Evolutionary conservation across 1,140 invertebrate species (phyloP), one percentile per base, ranked within the genome.

Genomic region (Nilaparvata lugens): DNA sequence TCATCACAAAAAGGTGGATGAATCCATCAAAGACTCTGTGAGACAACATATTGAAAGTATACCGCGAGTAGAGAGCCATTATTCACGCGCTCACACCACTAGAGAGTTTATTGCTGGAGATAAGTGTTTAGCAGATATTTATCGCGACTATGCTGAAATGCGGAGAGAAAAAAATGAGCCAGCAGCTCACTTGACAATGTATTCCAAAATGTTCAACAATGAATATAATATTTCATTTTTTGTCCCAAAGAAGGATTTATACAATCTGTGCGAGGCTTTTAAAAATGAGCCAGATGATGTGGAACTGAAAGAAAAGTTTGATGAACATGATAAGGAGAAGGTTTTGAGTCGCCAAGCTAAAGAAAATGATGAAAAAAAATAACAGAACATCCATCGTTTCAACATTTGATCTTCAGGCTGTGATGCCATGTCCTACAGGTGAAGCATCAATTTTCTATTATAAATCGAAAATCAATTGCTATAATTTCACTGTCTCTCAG

Each of bases 401-500:
- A 23, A 52, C 45, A 19, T 60, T 31, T 38, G 58, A 60, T 35
- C 35, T 60, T 25, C 58, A 60, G 23, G 58, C 58, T 14, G 45
- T 51, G n/a, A 52, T 60, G 23, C 58, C 58, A 24, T 16, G 28
- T 18, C 58, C 58, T 23, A 53, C 35, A 52, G 58, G 58, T 28
- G 56, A 69, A 23, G 60, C 61, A 24, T 66, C 63, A 13, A 24
- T 53, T 23, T 61, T 65, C 52, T 68, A 67, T 63, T 70, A 69
- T 52, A 64, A 65, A 52, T 66, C 63, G 23, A 69, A 68, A 58
- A 51, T 70, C 18, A 69, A 65, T 60, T 48, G 60, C 25, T 62
- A 55, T 35, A 71, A 70, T 55, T 67, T 67, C 18, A 70, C 66
- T 4, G 52, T 70, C 21, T 67, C 43, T 58, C 28, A 68, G 14